These are phyloP conservation scores for Candidula unifasciata DNA, from an alignment of 2,888 invertebrate genomes.

Conservation along the genomic window DNA sequence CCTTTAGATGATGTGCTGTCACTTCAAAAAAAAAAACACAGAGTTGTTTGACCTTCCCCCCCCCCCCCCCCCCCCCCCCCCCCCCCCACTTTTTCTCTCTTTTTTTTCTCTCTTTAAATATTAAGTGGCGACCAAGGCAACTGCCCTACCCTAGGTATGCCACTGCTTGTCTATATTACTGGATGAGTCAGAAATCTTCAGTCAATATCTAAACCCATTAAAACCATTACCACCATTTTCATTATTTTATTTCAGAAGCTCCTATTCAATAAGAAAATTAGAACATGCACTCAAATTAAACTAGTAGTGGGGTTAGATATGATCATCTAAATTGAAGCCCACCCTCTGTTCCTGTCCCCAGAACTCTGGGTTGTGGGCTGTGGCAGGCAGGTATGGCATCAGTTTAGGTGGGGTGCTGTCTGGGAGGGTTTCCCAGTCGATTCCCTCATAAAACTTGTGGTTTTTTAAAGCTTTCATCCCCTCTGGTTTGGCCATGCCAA, in stretches of 20 bases:
- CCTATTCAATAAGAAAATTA: background rate
- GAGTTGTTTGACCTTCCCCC: no score
- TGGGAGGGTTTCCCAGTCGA: constrained; percentile 89
- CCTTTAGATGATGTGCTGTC: no score
- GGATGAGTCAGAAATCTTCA: background rate
- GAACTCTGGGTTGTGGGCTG: constrained; percentile 83
- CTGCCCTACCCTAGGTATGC: no score
- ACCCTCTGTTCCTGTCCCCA: constrained; percentile 77
- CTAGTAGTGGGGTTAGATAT: background rate
- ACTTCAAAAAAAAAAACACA: no score
- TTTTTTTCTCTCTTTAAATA: no score
- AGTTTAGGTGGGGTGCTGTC: constrained; percentile 86
- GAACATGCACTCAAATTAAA: background rate
- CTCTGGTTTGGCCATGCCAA: constrained; percentile 85
- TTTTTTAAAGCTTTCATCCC: constrained; percentile 88
- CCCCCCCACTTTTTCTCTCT: no score
- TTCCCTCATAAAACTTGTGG: constrained; percentile 90
- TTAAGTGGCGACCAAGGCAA: no score
- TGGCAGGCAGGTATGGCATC: constrained; percentile 85
- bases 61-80: no score
- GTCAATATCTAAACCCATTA: background rate
- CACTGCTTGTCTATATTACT: no score
- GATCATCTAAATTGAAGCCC: constrained; percentile 43
- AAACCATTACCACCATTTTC: background rate
- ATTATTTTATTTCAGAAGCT: background rate